Evolutionary conservation across 2,797 vertebrate genomes (phyloP).

Genomic region (Synaphobranchus kaupii): DNA sequence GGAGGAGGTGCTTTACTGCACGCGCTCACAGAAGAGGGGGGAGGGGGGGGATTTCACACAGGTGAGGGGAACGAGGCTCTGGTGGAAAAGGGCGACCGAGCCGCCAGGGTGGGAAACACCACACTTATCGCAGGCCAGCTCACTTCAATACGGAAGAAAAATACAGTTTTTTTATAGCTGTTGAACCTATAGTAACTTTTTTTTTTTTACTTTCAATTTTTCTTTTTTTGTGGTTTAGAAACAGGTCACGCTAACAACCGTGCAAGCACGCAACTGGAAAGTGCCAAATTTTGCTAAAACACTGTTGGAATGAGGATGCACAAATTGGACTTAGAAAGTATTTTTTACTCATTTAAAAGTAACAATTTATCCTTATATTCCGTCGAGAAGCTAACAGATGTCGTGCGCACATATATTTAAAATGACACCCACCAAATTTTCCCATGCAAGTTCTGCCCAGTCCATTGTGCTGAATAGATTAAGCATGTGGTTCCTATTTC

Average conservation of each 20-base stretch:
- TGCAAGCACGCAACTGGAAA: not conserved
- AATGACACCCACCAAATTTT: not conserved
- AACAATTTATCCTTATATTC: not conserved
- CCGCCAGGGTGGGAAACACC: not conserved
- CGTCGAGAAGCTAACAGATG: not conserved
- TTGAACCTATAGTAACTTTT: not conserved
- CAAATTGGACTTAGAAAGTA: not conserved
- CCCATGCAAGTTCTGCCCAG: conserved; percentile 13
- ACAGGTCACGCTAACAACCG: not conserved
- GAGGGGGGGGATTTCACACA: not conserved
- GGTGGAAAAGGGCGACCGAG: not conserved
- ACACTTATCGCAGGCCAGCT: not conserved
- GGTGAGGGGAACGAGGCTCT: not conserved
- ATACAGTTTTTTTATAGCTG: not conserved
- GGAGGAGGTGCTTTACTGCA: not conserved
- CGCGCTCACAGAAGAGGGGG: conserved; percentile 1
- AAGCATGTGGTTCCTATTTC: conserved; percentile 33
- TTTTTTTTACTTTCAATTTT: not conserved
- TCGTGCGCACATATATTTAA: not conserved
- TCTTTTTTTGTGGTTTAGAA: not conserved
- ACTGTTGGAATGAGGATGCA: too few species aligned
- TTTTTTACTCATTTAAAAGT: not conserved
- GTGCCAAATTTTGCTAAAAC: not conserved
- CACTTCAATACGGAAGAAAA: not conserved
- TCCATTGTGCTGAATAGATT: conserved; percentile 5